Conservation (phyloP, 2,888 invertebrate species). For the Bedellia somnulentella region DNA sequence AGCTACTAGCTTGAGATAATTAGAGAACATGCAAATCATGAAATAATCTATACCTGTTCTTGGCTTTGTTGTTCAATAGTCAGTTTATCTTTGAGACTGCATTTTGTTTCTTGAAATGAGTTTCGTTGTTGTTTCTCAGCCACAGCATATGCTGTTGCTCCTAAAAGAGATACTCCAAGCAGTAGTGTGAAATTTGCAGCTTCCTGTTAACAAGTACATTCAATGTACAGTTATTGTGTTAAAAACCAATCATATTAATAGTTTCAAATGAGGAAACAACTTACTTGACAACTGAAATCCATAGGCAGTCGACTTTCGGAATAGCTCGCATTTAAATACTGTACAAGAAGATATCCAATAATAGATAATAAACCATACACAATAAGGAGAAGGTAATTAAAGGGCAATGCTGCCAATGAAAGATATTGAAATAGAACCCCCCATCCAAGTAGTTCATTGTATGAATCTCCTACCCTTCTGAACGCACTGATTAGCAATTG, state of each 20-base stretch:
- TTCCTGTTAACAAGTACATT: no score
- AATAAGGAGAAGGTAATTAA: constrained; percentile 37
- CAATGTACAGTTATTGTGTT: no score
- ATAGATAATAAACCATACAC: constrained; percentile 15
- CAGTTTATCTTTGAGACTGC: constrained; percentile 88
- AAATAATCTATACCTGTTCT: constrained; percentile 76
- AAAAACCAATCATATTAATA: no score
- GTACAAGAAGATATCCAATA: constrained; percentile 29
- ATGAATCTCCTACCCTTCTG: constrained; percentile 47
- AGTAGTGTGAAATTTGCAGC: constrained; percentile 71
- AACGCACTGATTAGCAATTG: constrained; percentile 39
- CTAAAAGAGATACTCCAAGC: constrained; percentile 73
- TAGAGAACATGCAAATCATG: no score
- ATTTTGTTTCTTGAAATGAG: constrained; percentile 87
- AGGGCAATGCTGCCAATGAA: constrained; percentile 72
- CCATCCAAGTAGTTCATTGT: constrained; percentile 73
- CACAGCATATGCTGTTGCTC: constrained; percentile 60
- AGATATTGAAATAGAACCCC: constrained; percentile 73
- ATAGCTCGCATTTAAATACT: constrained; percentile 32
- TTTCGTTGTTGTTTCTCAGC: constrained; percentile 86
- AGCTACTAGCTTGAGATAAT: no score
- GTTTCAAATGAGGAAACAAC: no score
- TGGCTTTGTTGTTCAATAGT: constrained; percentile 92
- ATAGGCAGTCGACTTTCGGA: constrained; percentile 28
- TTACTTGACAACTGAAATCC: constrained; percentile 39